Evolutionary conservation across 2,888 invertebrate genomes (phyloP), one percentile per base, ranked within the genome.

Genomic region (Desoria tigrina): DNA sequence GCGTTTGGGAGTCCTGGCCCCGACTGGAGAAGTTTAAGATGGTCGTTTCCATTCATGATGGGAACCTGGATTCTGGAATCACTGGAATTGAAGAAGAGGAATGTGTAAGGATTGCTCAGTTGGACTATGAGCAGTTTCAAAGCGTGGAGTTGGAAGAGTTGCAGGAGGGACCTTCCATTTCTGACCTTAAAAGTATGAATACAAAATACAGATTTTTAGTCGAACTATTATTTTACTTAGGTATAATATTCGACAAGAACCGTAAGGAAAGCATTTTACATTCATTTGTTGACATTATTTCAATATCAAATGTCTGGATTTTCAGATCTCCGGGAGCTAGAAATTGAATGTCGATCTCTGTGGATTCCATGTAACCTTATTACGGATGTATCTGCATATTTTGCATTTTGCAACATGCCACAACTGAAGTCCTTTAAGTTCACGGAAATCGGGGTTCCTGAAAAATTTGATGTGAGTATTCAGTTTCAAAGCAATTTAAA

Each of bases 371-470:
- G 63, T 7, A 60, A 66, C 18, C 24, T 67, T n/a, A 66, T 74
- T 23, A 74, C 74, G 6, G 72, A 74, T 55, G 60, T 74, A 9
- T 66, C 72, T 2, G 74, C 71, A n/a, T 72, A 71, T 27, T 66
- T 68, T 21, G 69, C 72, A 1, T 66, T 74, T 21, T 57, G 63
- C n/a, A 60, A 61, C n/a, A 50, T 73, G 58, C 58, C 45, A 7
- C 63, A 68, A 2, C 50, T 74, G 23, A 54, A 42, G 32, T 54
- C 21, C 0, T 59, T 74, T 1, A 68, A 72, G 61, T 65, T 74
- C 6, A 71, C 69, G 1, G 69, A 69, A 56, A 69, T 69, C 27
- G 69, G 69, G 14, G 69, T 69, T 6, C 69, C 69, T 1, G 69
- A 69, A 55, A 66, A 60, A 26, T 69, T 69, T 65, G 69, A 69